Percentiles rank a stretch among this genome's conserved stretches.
Conservation (phyloP, 2,888 invertebrate genomes). For the Ectobius pallidus region DNA sequence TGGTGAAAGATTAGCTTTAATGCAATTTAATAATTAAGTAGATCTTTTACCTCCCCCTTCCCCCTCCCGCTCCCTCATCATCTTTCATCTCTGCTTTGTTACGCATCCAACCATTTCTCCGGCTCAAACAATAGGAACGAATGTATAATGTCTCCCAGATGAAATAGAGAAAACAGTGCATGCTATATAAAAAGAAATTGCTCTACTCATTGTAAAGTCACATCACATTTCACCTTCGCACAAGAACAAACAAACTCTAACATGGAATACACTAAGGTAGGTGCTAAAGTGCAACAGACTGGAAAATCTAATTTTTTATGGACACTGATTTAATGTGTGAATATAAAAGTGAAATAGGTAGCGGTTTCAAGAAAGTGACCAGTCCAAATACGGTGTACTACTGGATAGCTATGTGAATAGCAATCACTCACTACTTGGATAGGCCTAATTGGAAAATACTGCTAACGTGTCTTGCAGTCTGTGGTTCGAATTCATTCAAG, state of each 20-base stretch:
- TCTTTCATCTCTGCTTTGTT: slow-evolving; percentile 4
- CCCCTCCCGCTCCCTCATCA: neutral
- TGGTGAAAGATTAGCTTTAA: neutral
- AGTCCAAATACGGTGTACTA: too few relatives aligned
- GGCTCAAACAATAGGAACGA: slow-evolving; percentile 35
- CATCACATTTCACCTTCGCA: neutral
- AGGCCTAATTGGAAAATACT: too few relatives aligned
- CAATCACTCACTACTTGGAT: too few relatives aligned
- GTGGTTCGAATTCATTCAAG: too few relatives aligned
- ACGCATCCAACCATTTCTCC: slow-evolving; percentile 33
- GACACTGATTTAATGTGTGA: too few relatives aligned
- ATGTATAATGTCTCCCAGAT: neutral
- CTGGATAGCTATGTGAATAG: too few relatives aligned
- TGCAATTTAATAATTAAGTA: slow-evolving; percentile 4
- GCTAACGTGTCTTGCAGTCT: too few relatives aligned
- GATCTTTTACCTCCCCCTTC: neutral
- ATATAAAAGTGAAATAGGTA: too few relatives aligned
- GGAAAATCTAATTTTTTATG: too few relatives aligned
- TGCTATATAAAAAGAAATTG: slow-evolving; percentile 15
- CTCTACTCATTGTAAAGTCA: neutral
- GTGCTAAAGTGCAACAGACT: neutral
- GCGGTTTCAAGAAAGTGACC: too few relatives aligned
- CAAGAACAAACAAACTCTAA: neutral
- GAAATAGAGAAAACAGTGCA: neutral
- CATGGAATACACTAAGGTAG: slow-evolving; percentile 18